A percentile compares a stretch with the other conserved stretches of the same genome.
Evolutionary conservation across 2,888 invertebrate species (phyloP).

Genomic region (Catotricha subobsoleta): DNA sequence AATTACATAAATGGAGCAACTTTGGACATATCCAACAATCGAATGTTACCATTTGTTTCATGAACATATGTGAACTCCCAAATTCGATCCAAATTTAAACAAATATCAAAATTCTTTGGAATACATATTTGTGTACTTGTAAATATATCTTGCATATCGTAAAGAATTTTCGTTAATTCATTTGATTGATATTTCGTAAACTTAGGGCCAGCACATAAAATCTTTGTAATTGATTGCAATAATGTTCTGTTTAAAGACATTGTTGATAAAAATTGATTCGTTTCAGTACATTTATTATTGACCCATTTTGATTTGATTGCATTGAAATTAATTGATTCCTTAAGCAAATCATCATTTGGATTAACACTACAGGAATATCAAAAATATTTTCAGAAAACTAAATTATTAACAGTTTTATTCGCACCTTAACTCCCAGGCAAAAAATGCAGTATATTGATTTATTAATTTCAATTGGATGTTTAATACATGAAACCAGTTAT

Average conservation of each 20-base stretch:
- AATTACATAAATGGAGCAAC: background rate
- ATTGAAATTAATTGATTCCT: slow-evolving; percentile 14
- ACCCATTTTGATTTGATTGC: slow-evolving; percentile 22
- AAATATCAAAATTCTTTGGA: slow-evolving; percentile 19
- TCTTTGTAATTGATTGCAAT: slow-evolving; percentile 17
- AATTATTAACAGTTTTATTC: background rate
- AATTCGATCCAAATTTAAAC: slow-evolving; percentile 19
- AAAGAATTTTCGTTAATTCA: slow-evolving; percentile 32
- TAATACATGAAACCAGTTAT: slow-evolving; percentile 15
- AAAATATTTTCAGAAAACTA: background rate
- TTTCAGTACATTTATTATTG: slow-evolving; percentile 20
- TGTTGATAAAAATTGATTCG: background rate
- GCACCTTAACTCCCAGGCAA: slow-evolving; percentile 14
- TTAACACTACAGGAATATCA: slow-evolving; percentile 10
- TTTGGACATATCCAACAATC: background rate
- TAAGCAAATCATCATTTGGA: slow-evolving; percentile 10
- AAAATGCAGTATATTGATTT: slow-evolving; percentile 14
- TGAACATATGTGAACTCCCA: slow-evolving; percentile 16
- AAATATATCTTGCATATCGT: slow-evolving; percentile 39
- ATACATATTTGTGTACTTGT: slow-evolving; percentile 38
- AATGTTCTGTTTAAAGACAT: slow-evolving; percentile 4
- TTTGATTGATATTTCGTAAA: slow-evolving; percentile 36
- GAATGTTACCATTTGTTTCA: background rate
- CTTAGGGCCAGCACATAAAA: slow-evolving; percentile 44
- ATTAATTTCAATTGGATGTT: slow-evolving; percentile 13